Evolutionary conservation across 1,140 invertebrate genomes (phyloP).

Genomic region (Linepithema humile): DNA sequence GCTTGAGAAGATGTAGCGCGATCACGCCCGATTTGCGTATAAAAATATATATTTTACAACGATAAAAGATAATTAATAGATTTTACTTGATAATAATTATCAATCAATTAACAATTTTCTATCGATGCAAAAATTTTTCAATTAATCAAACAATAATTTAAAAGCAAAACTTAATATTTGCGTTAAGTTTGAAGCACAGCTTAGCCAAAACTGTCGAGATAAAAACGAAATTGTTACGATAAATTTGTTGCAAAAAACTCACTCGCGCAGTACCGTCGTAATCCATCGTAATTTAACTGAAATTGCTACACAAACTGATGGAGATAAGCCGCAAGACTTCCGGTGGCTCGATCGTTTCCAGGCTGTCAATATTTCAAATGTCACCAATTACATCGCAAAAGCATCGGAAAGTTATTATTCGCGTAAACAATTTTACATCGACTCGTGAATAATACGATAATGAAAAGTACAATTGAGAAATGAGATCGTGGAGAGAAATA

Average conservation of each 20-base stretch:
- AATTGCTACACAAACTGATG: conserved; percentile 29
- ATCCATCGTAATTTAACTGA: conserved; percentile 23
- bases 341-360: conserved; percentile 23
- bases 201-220: neutral
- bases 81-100: too few relatives aligned
- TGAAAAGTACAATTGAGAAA: neutral
- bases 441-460: neutral
- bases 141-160: neutral
- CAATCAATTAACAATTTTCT: too few relatives aligned
- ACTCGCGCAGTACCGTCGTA: neutral
- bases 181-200: neutral
- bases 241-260: neutral
- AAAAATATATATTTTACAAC: neutral
- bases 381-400: conserved; percentile 1
- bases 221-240: neutral
- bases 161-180: neutral
- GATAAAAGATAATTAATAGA: too few relatives aligned
- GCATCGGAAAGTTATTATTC: neutral
- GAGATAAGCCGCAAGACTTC: conserved; percentile 29
- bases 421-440: neutral
- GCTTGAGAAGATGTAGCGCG: neutral
- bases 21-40: neutral
- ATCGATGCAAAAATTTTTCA: neutral
- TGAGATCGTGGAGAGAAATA: too few relatives aligned
- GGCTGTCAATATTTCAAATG: conserved; percentile 37